Base-by-base conservation (phyloP, 1,140 invertebrate genomes). In the Asbolus verrucosus region DNA sequence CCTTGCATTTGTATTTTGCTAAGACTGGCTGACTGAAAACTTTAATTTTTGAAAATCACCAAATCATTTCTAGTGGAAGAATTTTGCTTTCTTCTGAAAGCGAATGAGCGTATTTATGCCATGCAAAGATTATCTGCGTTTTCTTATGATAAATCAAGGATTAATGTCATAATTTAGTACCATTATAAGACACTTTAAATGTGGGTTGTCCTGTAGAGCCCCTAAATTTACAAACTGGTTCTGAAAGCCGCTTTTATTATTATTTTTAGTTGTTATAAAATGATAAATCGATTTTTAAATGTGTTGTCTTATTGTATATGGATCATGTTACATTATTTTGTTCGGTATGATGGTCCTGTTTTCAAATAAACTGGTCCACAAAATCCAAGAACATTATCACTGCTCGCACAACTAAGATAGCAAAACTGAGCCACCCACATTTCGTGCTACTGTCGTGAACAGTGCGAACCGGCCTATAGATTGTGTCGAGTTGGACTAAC, bases 261-360 rank as follows among this genome's bases (percentile, higher is more conserved):
- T 30, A 54, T 54, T 31, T 54, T 54, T 54, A 54, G 46, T 54
- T 54, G 46, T 54, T 54, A 54, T 24, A 54, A 54, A 54, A 54
- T 54, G 46, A 54, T 54, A 54, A 54, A 54, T 54, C 46, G 24
- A 21, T 54, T 54, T 54, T 54, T 54, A 54, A 54, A 54, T 54
- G 46, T 54, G 21, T 21, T 21, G 46, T 54, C 46, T 54, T 54
- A 54, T 54, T 54, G 46, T 54, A 54, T 50, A 27, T 21, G 9
- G 46, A 54, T 54, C 46, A 6, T 54, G 46, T 54, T 54, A 54
- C 21, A 54, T 54, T 54, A 54, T 54, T 54, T 54, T 54, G 46
- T 54, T 14, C 46, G 24, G 46, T 24, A 27, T 54, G 21, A 54
- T 54, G 21, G 27, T 50, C 43, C 43, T 19, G 43, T 24, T 36